Base-by-base conservation (phyloP, 2,888 invertebrate species). In the Luperina nickerlii region DNA sequence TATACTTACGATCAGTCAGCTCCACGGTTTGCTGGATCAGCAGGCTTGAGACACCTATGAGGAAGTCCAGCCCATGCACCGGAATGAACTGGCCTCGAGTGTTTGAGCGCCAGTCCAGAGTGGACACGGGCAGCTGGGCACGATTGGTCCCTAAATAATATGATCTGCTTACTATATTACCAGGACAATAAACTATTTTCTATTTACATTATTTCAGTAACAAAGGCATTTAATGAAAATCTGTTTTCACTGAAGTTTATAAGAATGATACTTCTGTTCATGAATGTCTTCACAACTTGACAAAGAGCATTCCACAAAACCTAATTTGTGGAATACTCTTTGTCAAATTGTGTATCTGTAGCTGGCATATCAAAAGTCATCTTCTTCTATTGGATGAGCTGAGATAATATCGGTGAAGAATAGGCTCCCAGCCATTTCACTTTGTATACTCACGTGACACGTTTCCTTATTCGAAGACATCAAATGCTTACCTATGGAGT, bases 11-110 rank as follows among this genome's bases (percentile, higher is more conserved):
- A 93, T 98, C 98, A 91, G 97, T 97, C 18, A 98, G 94, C 92
- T 98, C 98, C 67, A 98, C 98, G 66, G 98, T 98, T 94, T 98
- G 98, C 91, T 98, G 98, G 78, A 98, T 98, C 85, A 98, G 97
- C 8, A 98, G 94, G 70, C 97, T 98, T 78, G 98, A 97, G 71
- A 98, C 97, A 45, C 98, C 98, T 73, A 97, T 97, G 67, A 98
- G 97, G 92, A 98, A 98, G 92, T 98, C 98, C 82, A 98, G 96
- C 24, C 98, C 98, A 67, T 97, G 97, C 63, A 97, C 94, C 0
- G 98, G 98, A 82, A 97, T 97, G 89, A 98, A 97, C 89, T 98
- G 98, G 0, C 97, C 96, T 11, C 97, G 95, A 67, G 95, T 95
- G 38, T 96, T 97, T 32, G 97, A 97, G 68, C 95, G 96, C 98